Evolutionary conservation across 2,797 vertebrate species (phyloP), one percentile per base, ranked within the genome.

Genomic region (Morus bassanus): DNA sequence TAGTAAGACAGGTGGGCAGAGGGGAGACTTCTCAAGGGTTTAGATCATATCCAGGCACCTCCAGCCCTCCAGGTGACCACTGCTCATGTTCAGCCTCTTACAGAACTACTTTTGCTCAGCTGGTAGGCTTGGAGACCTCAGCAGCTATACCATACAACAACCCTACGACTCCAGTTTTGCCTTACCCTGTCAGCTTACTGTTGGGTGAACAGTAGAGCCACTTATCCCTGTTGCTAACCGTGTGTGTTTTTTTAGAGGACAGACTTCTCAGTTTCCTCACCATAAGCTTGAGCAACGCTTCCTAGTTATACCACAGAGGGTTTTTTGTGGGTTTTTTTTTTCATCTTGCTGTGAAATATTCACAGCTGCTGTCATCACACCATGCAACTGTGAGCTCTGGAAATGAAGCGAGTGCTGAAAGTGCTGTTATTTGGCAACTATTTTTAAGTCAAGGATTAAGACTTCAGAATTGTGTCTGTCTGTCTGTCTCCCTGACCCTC

Each of bases 1-100:
- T 18, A 98, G 98, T 50, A 99, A 99, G 97, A 99, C 98, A 0
- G 99, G 99, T 3, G 99, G 99, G 2, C 99, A 99, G 96, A 98
- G 98, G 18, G 98, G 98, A 54, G 98, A 99, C 94, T 99, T 99
- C 91, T 97, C 97, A 27, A 97, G 98, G 31, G 48, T 48, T 18
- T 96, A 91, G 78, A 4, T 61, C 41, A 39, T 67, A 80, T 5
- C 14, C n/a, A 56, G 28, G 13, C 6, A 30, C 25, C 8, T 57
- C 39, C 6, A 64, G 37, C 37, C 25, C 16, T 88, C 54, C 53
- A 65, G 41, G 45, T 60, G 37, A 91, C 61, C 54, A 57, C 57
- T 89, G 72, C 50, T 85, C 8, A 12, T 50, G 37, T 74, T 80
- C 30, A 61, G 37, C 57, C 30, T 75, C 64, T 85, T 53, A 10